Evolutionary conservation across 2,113 vertebrate species (phyloP).

Genomic region (Otolemur garnettii): DNA sequence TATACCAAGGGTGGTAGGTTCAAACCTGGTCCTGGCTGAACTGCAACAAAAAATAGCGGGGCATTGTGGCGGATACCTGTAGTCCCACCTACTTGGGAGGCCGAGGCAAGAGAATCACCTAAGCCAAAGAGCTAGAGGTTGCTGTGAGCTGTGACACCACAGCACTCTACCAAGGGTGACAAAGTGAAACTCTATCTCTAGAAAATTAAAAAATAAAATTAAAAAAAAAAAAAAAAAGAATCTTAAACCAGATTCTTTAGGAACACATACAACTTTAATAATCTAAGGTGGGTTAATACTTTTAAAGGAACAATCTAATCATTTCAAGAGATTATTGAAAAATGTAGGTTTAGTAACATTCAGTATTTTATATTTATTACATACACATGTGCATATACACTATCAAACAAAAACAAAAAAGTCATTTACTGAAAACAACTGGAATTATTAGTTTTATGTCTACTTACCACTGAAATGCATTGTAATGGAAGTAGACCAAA

Average conservation of each 20-base stretch:
- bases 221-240: background rate
- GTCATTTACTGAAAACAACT: slow-evolving; percentile 25
- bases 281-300: background rate
- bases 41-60: no score
- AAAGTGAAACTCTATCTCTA: no score
- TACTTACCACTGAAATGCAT: slow-evolving; percentile 99
- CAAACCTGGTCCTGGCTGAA: no score
- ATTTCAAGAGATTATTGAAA: slow-evolving; percentile 49
- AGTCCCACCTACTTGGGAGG: no score
- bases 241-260: slow-evolving; percentile 8
- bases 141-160: no score
- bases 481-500: slow-evolving; percentile 99
- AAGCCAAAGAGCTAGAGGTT: no score
- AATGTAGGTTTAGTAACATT: slow-evolving; percentile 26
- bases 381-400: background rate
- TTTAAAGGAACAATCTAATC: slow-evolving; percentile 35
- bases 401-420: slow-evolving; percentile 33
- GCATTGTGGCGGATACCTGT: no score
- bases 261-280: background rate
- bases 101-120: no score
- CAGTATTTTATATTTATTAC: slow-evolving; percentile 56
- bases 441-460: slow-evolving; percentile 43
- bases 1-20: no score
- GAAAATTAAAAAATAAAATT: no score
- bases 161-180: no score